A percentile compares a stretch with the other conserved stretches of the same genome.
These are phyloP conservation scores for Tamandua tetradactyla DNA, from an alignment of 2,797 vertebrate genomes.

Conservation along the genomic window DNA sequence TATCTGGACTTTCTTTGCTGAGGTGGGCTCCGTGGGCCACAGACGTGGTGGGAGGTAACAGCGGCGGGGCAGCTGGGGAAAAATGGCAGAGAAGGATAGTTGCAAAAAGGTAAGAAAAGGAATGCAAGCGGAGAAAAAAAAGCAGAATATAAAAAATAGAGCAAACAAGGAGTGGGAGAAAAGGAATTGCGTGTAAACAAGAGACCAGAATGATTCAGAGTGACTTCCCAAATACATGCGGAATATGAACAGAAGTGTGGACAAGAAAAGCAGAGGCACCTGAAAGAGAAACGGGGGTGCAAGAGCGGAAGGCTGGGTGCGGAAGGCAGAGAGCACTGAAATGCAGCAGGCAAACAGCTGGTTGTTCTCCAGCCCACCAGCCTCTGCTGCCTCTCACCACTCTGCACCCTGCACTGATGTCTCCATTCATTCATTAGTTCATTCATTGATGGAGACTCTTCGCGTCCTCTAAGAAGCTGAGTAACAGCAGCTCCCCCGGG, in stretches of 20 bases:
- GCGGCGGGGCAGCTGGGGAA: neutral
- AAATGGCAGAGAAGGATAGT: neutral
- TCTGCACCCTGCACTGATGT: neutral
- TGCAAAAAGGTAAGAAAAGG: slow-evolving; percentile 51
- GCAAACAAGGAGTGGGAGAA: slow-evolving; percentile 25
- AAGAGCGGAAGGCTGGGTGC: neutral
- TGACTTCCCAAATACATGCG: neutral
- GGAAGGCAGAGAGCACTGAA: slow-evolving; percentile 21
- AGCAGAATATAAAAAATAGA: neutral
- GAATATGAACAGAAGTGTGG: slow-evolving; percentile 18
- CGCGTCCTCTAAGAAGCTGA: neutral
- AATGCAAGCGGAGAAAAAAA: neutral
- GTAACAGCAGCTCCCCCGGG: slow-evolving; percentile 47
- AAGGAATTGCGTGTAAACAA: slow-evolving; percentile 43
- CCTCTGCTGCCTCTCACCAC: slow-evolving; percentile 16
- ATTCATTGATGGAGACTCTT: slow-evolving; percentile 59
- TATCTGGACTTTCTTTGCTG: neutral
- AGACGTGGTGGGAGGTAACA: neutral
- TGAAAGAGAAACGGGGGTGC: slow-evolving; percentile 53
- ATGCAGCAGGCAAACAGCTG: slow-evolving; percentile 31
- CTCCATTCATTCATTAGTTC: slow-evolving; percentile 70
- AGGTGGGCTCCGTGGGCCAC: neutral
- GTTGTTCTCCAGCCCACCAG: neutral
- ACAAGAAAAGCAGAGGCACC: neutral
- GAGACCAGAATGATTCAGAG: slow-evolving; percentile 3